Conservation (phyloP, 2,888 invertebrate species). For the Zonitis immaculata region DNA sequence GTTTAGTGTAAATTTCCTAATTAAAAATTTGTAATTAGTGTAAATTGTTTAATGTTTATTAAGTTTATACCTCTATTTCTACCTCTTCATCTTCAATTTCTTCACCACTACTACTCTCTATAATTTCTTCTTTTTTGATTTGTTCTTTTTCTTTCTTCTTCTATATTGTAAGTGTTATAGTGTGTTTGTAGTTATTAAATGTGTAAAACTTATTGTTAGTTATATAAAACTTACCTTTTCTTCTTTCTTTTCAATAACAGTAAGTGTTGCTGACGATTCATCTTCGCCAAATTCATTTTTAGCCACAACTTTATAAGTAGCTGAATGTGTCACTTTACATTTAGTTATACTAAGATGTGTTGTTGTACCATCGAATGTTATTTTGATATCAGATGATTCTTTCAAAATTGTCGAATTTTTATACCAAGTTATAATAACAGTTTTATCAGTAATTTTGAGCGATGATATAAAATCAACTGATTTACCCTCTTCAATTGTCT, state of each 20-base stretch:
- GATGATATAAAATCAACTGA: conserved; percentile 73
- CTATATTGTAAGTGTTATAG: conserved; percentile 16
- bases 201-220: not conserved
- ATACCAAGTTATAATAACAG: conserved; percentile 79
- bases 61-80: conserved; percentile 28
- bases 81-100: conserved; percentile 43
- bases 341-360: conserved; percentile 74
- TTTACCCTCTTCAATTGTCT: conserved; percentile 67
- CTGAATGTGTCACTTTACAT: conserved; percentile 68
- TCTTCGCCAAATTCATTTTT: conserved; percentile 90
- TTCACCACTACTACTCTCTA: conserved; percentile 29
- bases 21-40: conserved; percentile 7
- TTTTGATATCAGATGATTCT: conserved; percentile 71
- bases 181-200: not conserved
- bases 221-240: conserved; percentile 32
- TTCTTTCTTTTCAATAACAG: conserved; percentile 59
- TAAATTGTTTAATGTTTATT: conserved; percentile 5
- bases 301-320: conserved; percentile 80
- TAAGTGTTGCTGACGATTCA: conserved; percentile 79
- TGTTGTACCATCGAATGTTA: conserved; percentile 78
- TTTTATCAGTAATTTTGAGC: conserved; percentile 71
- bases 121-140: conserved; percentile 47
- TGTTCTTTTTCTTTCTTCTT: conserved; percentile 49
- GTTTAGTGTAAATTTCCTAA: conserved; percentile 15
- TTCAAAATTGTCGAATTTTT: conserved; percentile 74